Percentiles rank a stretch among this genome's conserved stretches.
Conservation (phyloP, 2,113 vertebrate genomes). For the Eretmochelys imbricata region DNA sequence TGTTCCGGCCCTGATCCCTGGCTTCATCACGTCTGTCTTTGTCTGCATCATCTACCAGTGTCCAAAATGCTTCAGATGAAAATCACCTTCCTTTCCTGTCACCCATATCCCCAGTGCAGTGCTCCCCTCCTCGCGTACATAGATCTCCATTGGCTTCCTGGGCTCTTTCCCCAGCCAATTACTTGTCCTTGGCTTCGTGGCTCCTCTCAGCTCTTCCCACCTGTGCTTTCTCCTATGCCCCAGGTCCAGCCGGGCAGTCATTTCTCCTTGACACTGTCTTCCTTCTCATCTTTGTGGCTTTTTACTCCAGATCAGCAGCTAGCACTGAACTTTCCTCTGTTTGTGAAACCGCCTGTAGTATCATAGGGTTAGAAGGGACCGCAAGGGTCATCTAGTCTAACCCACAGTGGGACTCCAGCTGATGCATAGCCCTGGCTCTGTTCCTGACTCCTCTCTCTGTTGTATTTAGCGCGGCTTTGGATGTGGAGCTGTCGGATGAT, state of each 20-base stretch:
- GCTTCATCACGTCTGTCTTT: accelerated
- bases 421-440: accelerated
- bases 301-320: not conserved
- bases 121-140: accelerated
- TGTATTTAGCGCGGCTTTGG: slow-evolving; percentile 87
- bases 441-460: not conserved
- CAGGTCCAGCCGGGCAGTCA: not conserved
- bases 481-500: slow-evolving; percentile 95
- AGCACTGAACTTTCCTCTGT: accelerated
- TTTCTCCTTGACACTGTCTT: accelerated
- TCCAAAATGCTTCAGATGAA: not conserved
- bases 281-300: not conserved
- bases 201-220: not conserved
- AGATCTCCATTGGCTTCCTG: not conserved
- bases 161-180: accelerated
- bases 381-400: accelerated
- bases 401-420: accelerated
- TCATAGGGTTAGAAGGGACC: not conserved
- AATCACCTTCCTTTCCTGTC: not conserved
- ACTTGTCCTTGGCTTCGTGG: accelerated
- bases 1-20: accelerated
- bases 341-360: not conserved
- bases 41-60: not conserved
- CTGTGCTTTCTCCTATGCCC: not conserved
- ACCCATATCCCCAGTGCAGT: accelerated